These are phyloP conservation scores for Danio kyathit DNA, from an alignment of 2,797 vertebrate genomes.

Conservation along the genomic window DNA sequence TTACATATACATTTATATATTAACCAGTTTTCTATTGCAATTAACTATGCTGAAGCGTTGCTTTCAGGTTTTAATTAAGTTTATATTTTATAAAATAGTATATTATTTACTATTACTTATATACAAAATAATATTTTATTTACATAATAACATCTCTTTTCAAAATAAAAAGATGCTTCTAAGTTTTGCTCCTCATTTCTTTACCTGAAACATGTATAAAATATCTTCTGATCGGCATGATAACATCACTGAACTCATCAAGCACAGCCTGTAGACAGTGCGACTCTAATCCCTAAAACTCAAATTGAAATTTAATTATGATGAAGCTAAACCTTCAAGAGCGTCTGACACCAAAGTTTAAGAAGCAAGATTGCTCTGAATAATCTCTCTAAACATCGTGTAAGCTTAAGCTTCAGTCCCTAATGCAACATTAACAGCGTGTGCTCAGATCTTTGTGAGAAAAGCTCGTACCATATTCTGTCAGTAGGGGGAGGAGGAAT, in stretches of 20 bases:
- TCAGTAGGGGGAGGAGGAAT: constrained; percentile 89
- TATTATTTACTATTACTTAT: neutral
- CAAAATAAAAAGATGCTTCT: neutral
- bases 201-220: neutral
- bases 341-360: neutral
- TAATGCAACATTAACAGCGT: neutral
- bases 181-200: neutral
- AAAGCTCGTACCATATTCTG: constrained; percentile 85
- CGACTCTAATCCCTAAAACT: constrained; percentile 18
- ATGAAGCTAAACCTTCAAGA: constrained; percentile 21
- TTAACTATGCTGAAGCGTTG: neutral
- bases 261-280: neutral
- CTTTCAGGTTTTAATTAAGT: neutral
- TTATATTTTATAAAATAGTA: neutral
- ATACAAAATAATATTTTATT: neutral
- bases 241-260: neutral
- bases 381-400: constrained; percentile 12
- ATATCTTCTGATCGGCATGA: neutral
- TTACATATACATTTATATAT: neutral
- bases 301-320: constrained; percentile 22
- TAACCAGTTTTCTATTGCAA: neutral
- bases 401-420: constrained; percentile 27
- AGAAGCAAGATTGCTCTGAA: constrained; percentile 9
- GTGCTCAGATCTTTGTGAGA: neutral
- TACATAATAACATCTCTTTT: neutral